phyloP scores from a whole-genome alignment of 2,113 vertebrate genomes.

The Stegastes partitus region DNA sequence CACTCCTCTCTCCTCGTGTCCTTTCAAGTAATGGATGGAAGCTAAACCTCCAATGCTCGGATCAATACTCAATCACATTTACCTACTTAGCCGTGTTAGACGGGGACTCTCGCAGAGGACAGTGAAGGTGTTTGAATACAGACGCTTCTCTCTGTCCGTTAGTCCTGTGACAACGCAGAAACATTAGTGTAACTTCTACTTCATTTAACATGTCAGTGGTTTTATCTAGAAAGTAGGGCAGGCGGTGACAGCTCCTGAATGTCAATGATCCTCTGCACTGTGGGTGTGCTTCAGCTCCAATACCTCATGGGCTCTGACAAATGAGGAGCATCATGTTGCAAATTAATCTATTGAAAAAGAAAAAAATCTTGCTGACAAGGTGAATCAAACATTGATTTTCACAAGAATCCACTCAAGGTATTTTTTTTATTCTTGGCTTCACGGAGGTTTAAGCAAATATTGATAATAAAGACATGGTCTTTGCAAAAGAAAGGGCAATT shows the following conservation, averaged over 20 bases:
- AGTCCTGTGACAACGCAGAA: constrained; percentile 37
- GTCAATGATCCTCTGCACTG: constrained; percentile 58
- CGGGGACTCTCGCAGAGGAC: constrained; percentile 48
- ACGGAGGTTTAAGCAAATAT: not conserved
- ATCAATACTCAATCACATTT: constrained; percentile 80
- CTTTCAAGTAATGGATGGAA: constrained; percentile 44
- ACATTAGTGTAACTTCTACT: constrained; percentile 52
- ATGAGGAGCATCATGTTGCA: constrained; percentile 59
- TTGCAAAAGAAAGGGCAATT: not conserved
- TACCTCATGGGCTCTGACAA: constrained; percentile 36
- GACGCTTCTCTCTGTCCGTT: constrained; percentile 10
- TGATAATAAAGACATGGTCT: not conserved
- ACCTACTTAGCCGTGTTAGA: constrained; percentile 63
- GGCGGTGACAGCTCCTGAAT: constrained; percentile 60
- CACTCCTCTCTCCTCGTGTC: constrained; percentile 35
- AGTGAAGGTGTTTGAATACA: constrained; percentile 34
- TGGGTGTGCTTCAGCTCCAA: constrained; percentile 46
- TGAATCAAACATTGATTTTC: constrained; percentile 28
- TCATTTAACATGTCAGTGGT: constrained; percentile 73
- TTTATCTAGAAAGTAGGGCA: constrained; percentile 66
- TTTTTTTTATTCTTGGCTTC: not conserved
- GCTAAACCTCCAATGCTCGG: constrained; percentile 22
- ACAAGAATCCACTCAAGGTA: constrained; percentile 6
- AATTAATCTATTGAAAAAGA: constrained; percentile 32
- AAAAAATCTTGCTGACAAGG: constrained; percentile 7